Evolutionary conservation across 2,113 vertebrate genomes (phyloP), one percentile per base, ranked within the genome.

Genomic region (Hiodon tergisus): DNA sequence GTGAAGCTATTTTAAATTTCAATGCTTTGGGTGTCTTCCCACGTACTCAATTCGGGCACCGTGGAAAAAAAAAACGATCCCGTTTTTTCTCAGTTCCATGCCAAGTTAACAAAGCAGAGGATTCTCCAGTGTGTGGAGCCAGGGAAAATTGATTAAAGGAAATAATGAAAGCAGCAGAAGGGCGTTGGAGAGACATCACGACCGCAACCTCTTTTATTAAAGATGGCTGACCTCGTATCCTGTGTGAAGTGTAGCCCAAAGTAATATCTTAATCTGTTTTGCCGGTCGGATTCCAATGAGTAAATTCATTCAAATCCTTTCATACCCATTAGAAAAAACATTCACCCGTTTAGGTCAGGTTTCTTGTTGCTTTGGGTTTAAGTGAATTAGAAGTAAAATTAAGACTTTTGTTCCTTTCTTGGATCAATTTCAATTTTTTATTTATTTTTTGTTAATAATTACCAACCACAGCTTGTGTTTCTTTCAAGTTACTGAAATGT

Each of bases 1-100:
- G 17, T 69, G 73, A 72, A 77, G 14, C 5, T 58, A 60, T 50
- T 55, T 78, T 77, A 61, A 68, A 77, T 77, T 77, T 58, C 4
- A 55, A 47, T 66, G 57, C 17, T 55, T 55, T 63, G 65, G 66
- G 10, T 62, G 63, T 47, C 47, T 77, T 62, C 69, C 55, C 54
- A 9, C 62, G 17, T 55, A 63, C n/a, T 52, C 62, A 59, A 58
- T 31, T 54, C 52, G 62, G 52, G 47, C 8, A 59, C 54, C 69
- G 46, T 59, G 60, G 72, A 17, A 67, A 59, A 51, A 75, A 51
- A 6, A 53, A 67, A 53, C 53, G 14, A 57, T 51, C 65, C 31
- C 62, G 55, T 58, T 47, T 67, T 46, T 17, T 31, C 16, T 57
- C 10, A 16, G 65, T 77, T 59, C 52, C 51, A 67, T 67, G 54